Percentiles rank a stretch among this genome's conserved stretches.
phyloP scores from a whole-genome alignment of 2,888 invertebrate species.

The Amaurobius ferox region DNA sequence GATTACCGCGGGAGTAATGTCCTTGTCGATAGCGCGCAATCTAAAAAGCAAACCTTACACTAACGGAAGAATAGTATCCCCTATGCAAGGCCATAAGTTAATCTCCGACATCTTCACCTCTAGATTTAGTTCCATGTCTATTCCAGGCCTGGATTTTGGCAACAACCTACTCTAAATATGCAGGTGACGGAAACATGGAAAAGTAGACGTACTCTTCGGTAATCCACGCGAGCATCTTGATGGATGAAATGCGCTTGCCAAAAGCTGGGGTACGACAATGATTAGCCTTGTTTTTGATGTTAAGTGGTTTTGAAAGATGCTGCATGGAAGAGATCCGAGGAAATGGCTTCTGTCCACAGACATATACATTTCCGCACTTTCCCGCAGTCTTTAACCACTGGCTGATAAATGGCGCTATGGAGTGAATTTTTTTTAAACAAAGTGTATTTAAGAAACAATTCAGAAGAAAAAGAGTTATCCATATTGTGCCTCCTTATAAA shows the following conservation, averaged over 20 bases:
- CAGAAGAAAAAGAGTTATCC: neutral
- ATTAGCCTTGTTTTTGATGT: conserved; percentile 64
- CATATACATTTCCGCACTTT: conserved; percentile 50
- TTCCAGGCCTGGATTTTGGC: conserved; percentile 55
- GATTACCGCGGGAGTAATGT: conserved; percentile 28
- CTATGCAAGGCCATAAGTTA: conserved; percentile 43
- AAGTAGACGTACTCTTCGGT: conserved; percentile 46
- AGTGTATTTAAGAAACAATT: neutral
- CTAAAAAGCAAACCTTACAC: conserved; percentile 28
- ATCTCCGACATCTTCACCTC: conserved; percentile 57
- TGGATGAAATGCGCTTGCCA: conserved; percentile 59
- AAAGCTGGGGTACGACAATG: conserved; percentile 50
- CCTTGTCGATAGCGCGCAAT: conserved; percentile 23
- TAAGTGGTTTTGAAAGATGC: conserved; percentile 68
- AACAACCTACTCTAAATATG: conserved; percentile 59
- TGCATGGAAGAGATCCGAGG: conserved; percentile 62
- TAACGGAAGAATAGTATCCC: conserved; percentile 19
- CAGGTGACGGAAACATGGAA: conserved; percentile 52
- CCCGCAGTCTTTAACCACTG: conserved; percentile 39
- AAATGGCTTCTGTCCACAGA: conserved; percentile 52
- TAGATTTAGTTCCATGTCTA: conserved; percentile 65
- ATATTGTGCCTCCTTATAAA: neutral
- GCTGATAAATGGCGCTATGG: conserved; percentile 43
- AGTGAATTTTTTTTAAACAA: neutral
- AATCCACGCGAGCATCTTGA: conserved; percentile 59